These are phyloP conservation scores for Epistrophe eligans DNA, from an alignment of 2,888 invertebrate species.

Conservation along the genomic window DNA sequence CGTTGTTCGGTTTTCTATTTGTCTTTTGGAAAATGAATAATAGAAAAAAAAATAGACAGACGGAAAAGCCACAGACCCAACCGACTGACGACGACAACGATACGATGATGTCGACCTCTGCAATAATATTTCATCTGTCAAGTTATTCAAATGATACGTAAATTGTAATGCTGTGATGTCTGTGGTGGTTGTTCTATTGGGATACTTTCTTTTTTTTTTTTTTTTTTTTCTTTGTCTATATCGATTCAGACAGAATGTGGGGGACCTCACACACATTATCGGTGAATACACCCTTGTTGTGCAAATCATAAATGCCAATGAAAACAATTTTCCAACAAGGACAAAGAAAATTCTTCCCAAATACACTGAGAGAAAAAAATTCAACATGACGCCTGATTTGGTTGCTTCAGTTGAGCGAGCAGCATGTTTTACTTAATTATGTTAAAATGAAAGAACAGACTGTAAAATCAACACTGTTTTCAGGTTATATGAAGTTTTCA, in stretches of 20 bases:
- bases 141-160: slow-evolving; percentile 70
- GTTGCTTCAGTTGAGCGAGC: too few species aligned
- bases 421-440: too few species aligned
- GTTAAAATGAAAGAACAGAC: too few species aligned
- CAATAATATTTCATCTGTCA: slow-evolving; percentile 73
- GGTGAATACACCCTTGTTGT: slow-evolving; percentile 12
- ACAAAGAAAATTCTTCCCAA: slow-evolving; percentile 27
- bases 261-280: slow-evolving; percentile 1
- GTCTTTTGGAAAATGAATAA: slow-evolving; percentile 30
- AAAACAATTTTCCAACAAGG: slow-evolving; percentile 60
- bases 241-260: slow-evolving; percentile 27
- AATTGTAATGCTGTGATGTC: slow-evolving; percentile 26
- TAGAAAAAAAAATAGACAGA: not conserved
- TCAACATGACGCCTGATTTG: too few species aligned
- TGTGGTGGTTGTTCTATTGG: slow-evolving; percentile 13
- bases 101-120: slow-evolving; percentile 34
- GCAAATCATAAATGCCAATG: slow-evolving; percentile 72
- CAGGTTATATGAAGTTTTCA: too few species aligned
- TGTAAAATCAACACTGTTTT: too few species aligned
- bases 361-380: not conserved
- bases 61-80: slow-evolving; percentile 36
- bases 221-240: slow-evolving; percentile 13
- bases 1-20: slow-evolving; percentile 16
- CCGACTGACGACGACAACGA: not conserved
- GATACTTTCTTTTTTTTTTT: not conserved